Evolutionary conservation across 2,888 invertebrate genomes (phyloP).

Genomic region (Morpho helenor): DNA sequence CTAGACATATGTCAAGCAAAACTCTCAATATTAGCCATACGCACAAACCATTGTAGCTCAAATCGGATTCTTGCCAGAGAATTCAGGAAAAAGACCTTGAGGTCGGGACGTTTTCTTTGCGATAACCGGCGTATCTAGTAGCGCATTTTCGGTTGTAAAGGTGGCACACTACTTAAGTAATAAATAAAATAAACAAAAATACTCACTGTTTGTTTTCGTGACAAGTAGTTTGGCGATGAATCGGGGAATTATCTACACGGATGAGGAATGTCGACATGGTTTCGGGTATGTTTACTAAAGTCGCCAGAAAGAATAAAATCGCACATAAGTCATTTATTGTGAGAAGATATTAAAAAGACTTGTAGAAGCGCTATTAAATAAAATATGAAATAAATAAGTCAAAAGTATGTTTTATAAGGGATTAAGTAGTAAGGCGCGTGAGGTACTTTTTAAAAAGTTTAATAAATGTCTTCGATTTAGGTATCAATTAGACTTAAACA

Average conservation of each 20-base stretch:
- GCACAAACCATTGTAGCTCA: conserved; percentile 45
- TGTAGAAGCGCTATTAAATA: background rate
- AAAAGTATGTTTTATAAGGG: too few species aligned
- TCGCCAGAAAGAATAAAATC: background rate
- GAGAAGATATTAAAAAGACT: background rate
- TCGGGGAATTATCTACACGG: conserved; percentile 37
- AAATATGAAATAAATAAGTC: background rate
- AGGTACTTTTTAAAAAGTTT: background rate
- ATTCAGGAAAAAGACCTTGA: conserved; percentile 59
- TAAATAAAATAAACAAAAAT: conserved; percentile 27
- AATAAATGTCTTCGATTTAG: too few species aligned
- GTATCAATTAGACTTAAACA: too few species aligned
- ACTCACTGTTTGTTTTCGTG: conserved; percentile 10
- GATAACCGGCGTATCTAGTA: conserved; percentile 54
- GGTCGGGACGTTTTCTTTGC: conserved; percentile 52
- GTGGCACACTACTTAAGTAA: conserved; percentile 42
- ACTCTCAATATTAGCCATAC: conserved; percentile 58
- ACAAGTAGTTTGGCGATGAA: conserved; percentile 56
- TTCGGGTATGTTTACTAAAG: conserved; percentile 55
- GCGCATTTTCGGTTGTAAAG: conserved; percentile 53
- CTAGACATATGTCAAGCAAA: conserved; percentile 45
- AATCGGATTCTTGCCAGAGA: conserved; percentile 67
- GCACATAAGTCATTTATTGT: background rate
- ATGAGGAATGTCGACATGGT: conserved; percentile 57
- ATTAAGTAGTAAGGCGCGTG: too few species aligned